Percentiles rank a stretch among this genome's conserved stretches.
These are phyloP conservation scores for Colossoma macropomum DNA, from an alignment of 2,113 vertebrate species.

Conservation along the genomic window DNA sequence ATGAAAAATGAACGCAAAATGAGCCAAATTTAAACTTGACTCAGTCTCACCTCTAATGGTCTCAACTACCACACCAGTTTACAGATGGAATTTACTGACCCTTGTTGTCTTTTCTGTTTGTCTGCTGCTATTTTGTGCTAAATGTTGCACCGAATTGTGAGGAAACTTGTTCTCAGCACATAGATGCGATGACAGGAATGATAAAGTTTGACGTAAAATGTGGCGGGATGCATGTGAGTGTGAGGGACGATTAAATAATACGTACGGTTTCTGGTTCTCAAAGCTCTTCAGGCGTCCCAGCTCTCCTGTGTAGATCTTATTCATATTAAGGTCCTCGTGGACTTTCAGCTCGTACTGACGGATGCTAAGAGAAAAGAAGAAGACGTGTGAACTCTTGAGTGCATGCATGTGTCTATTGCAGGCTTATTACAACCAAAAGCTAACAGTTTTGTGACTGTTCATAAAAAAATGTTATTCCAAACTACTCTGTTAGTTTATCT, in stretches of 20 bases:
- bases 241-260: conserved; percentile 22
- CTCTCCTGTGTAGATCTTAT: conserved; percentile 90
- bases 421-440: no score
- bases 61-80: no score
- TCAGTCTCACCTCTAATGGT: no score
- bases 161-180: background rate
- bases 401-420: no score
- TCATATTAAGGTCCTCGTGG: conserved; percentile 83
- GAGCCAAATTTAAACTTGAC: no score
- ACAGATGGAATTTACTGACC: no score
- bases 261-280: conserved; percentile 96
- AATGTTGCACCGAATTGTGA: background rate
- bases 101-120: background rate
- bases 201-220: no score
- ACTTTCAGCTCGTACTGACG: conserved; percentile 94
- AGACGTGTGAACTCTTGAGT: background rate
- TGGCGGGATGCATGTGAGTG: background rate
- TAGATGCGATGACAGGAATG: background rate
- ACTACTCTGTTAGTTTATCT: no score
- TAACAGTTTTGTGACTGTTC: no score
- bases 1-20: no score
- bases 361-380: conserved; percentile 78
- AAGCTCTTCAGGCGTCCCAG: conserved; percentile 96
- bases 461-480: no score
- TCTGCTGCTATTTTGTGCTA: background rate